Conservation (phyloP, 2,797 vertebrate genomes). For the Poecilia gillii region DNA sequence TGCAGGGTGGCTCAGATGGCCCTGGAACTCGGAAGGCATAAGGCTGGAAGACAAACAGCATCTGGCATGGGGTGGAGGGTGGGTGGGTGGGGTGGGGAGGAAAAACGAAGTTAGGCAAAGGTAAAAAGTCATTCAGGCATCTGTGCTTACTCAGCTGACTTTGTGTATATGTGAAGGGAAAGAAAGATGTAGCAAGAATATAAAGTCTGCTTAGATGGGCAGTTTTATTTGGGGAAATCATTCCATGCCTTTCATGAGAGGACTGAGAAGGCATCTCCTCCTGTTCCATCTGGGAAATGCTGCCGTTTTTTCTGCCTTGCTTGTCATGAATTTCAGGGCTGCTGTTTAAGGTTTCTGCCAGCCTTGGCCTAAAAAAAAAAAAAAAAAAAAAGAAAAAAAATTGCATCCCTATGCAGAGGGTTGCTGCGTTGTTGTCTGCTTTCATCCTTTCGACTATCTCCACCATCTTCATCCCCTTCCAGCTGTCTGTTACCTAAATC, state of each 20-base stretch:
- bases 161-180: constrained; percentile 37
- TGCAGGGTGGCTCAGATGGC: constrained; percentile 59
- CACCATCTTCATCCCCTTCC: constrained; percentile 56
- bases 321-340: constrained; percentile 58
- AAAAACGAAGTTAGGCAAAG: constrained; percentile 58
- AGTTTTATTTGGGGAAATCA: constrained; percentile 69
- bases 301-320: constrained; percentile 46
- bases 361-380: constrained; percentile 53
- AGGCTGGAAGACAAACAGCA: constrained; percentile 70
- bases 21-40: constrained; percentile 45
- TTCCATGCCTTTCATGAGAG: constrained; percentile 61
- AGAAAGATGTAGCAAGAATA: constrained; percentile 56
- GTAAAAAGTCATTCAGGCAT: constrained; percentile 72
- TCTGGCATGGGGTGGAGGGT: constrained; percentile 51
- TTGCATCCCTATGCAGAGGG: constrained; percentile 49
- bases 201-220: constrained; percentile 68
- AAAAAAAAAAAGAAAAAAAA: constrained; percentile 60
- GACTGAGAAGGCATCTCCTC: constrained; percentile 58
- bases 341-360: constrained; percentile 65
- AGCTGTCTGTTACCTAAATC: constrained; percentile 62
- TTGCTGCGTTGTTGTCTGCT: constrained; percentile 50
- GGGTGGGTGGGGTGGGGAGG: constrained; percentile 23
- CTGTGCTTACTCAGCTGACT: constrained; percentile 75
- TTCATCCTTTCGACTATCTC: constrained; percentile 51
- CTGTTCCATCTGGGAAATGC: constrained; percentile 60